Conservation (phyloP, 2,888 invertebrate species). For the Drosophila vallismaia region DNA sequence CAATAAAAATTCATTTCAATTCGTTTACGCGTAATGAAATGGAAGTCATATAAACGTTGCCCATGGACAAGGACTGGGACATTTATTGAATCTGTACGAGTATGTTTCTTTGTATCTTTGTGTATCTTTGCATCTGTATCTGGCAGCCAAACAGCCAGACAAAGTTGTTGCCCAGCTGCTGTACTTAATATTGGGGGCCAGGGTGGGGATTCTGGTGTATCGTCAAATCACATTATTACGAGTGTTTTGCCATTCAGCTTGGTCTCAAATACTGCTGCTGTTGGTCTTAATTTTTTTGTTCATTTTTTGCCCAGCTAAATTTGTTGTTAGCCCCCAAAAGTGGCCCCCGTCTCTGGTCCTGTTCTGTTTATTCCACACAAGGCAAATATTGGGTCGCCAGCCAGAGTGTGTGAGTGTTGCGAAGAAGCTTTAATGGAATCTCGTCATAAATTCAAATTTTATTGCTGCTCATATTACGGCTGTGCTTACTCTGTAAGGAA, state of each 20-base stretch:
- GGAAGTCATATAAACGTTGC: constrained; percentile 68
- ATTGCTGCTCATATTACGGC: constrained; percentile 78
- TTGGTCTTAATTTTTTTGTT: constrained; percentile 40
- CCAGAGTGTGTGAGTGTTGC: constrained; percentile 56
- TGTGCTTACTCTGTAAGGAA: too few relatives aligned
- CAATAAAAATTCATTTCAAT: constrained; percentile 80
- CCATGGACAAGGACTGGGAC: constrained; percentile 41
- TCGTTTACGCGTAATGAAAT: constrained; percentile 78
- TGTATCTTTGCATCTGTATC: constrained; percentile 46
- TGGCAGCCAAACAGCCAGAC: constrained; percentile 55
- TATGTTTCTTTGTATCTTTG: constrained; percentile 41
- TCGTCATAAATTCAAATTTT: constrained; percentile 83
- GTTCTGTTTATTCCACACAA: constrained; percentile 54
- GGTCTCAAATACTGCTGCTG: constrained; percentile 33
- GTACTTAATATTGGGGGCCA: constrained; percentile 23
- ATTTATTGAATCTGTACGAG: constrained; percentile 63
- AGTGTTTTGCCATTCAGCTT: constrained; percentile 55
- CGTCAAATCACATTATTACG: constrained; percentile 75
- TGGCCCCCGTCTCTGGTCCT: constrained; percentile 12
- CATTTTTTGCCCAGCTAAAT: constrained; percentile 55
- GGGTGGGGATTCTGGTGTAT: constrained; percentile 5
- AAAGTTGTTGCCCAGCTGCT: constrained; percentile 69
- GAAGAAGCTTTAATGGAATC: constrained; percentile 83
- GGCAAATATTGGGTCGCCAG: constrained; percentile 67
- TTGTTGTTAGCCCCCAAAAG: constrained; percentile 44